A percentile compares a stretch with the other conserved stretches of the same genome.
These are phyloP conservation scores for Caenorhabditis inopinata DNA, from an alignment of 1,140 invertebrate species.

Conservation along the genomic window DNA sequence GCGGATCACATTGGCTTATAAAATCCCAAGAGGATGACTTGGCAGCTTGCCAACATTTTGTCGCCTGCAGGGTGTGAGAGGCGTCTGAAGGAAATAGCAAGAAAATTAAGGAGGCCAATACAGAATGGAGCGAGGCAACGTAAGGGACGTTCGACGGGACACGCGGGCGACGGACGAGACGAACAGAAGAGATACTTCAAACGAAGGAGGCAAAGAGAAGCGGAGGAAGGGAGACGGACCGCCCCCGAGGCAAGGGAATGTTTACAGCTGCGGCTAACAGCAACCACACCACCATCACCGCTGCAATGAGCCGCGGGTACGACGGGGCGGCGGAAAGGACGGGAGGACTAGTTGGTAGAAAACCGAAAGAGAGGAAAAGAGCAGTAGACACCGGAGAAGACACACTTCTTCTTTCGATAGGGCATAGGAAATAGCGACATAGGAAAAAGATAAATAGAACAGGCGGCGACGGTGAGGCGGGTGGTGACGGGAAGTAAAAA, in stretches of 20 bases:
- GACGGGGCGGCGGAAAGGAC: not conserved
- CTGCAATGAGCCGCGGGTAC: not conserved
- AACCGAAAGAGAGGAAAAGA: not conserved
- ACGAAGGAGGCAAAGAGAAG: no score
- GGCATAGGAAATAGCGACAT: not conserved
- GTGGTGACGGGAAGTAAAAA: not conserved
- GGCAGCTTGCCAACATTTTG: not conserved
- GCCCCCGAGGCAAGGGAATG: not conserved
- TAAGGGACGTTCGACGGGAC: not conserved
- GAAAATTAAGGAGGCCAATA: not conserved
- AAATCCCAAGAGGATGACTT: not conserved
- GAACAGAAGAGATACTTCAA: no score
- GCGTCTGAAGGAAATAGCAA: not conserved
- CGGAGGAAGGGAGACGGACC: not conserved
- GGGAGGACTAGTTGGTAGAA: not conserved
- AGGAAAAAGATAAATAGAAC: not conserved
- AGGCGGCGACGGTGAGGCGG: constrained; percentile 24
- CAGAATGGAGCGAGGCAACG: not conserved
- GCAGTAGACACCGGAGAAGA: not conserved
- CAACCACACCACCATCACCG: constrained; percentile 11
- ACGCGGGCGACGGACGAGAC: no score
- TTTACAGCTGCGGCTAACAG: constrained; percentile 15
- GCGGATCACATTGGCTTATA: not conserved
- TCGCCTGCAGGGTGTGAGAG: not conserved
- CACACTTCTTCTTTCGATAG: not conserved